These are phyloP conservation scores for Dicerorhinus sumatrensis DNA, from an alignment of 2,113 vertebrate genomes.

Conservation along the genomic window DNA sequence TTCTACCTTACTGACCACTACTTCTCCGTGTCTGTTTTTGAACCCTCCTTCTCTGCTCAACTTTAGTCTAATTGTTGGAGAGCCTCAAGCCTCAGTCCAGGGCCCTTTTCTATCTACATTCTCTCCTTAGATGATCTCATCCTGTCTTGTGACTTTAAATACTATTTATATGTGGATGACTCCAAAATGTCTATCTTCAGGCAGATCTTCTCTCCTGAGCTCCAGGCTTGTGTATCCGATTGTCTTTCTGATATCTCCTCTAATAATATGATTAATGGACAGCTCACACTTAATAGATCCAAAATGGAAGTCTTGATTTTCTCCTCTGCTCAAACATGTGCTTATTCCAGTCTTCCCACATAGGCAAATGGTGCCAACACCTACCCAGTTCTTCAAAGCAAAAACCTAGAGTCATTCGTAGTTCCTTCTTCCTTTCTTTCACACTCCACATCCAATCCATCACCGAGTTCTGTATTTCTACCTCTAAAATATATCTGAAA, in stretches of 20 bases:
- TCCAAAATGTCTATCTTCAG: not conserved
- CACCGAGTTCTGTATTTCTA: slow-evolving; percentile 34
- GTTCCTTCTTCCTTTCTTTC: not conserved
- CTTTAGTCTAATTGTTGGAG: not conserved
- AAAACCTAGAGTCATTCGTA: not conserved
- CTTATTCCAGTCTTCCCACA: not conserved
- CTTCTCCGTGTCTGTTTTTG: not conserved
- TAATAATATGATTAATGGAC: not conserved
- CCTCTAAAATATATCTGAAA: slow-evolving; percentile 2
- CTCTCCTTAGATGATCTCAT: not conserved
- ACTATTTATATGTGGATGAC: not conserved
- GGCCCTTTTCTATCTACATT: not conserved
- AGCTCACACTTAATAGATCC: not conserved
- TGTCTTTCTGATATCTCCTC: slow-evolving; percentile 7
- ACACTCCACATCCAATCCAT: not conserved
- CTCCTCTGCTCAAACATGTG: not conserved
- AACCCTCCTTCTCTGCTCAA: not conserved
- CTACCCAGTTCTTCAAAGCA: not conserved
- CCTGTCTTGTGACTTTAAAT: not conserved
- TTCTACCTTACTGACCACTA: not conserved
- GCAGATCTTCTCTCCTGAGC: not conserved
- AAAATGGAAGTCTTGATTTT: not conserved
- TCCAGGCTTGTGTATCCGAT: not conserved
- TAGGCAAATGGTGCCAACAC: not conserved
- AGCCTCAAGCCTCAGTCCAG: not conserved